phyloP scores from a whole-genome alignment of 1,140 invertebrate species.

The Grapholita molesta region DNA sequence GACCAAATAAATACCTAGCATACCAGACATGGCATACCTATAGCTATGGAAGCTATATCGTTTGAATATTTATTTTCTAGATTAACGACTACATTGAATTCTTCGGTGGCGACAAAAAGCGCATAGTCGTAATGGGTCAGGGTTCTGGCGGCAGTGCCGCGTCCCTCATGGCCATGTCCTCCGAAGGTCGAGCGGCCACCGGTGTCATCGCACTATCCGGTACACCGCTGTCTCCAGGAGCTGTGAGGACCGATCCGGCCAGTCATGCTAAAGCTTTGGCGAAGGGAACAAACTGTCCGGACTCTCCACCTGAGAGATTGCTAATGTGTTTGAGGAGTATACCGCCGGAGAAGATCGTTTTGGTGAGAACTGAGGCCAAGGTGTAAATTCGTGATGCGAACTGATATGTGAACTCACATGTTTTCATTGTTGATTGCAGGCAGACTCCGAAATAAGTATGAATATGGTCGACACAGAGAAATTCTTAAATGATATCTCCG shows the following conservation, averaged over 20 bases:
- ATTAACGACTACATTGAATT: constrained; percentile 83
- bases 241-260: constrained; percentile 78
- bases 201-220: constrained; percentile 85
- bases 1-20: too few relatives aligned
- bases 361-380: constrained; percentile 36
- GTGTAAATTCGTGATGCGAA: too few relatives aligned
- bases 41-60: too few relatives aligned
- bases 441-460: constrained; percentile 50
- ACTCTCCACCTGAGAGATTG: constrained; percentile 71
- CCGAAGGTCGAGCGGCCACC: constrained; percentile 63
- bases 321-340: constrained; percentile 79
- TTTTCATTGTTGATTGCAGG: constrained; percentile 36
- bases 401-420: too few relatives aligned
- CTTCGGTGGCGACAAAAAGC: constrained; percentile 85
- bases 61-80: constrained; percentile 39
- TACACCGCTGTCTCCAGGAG: constrained; percentile 81
- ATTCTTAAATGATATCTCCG: constrained; percentile 56
- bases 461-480: constrained; percentile 49
- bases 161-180: constrained; percentile 78
- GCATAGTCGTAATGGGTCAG: constrained; percentile 84
- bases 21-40: too few relatives aligned
- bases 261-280: constrained; percentile 76
- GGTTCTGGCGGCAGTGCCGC: constrained; percentile 83
- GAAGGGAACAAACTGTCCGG: constrained; percentile 77
- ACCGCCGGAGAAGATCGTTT: constrained; percentile 52